Evolutionary conservation across 2,888 invertebrate genomes (phyloP), one percentile per base, ranked within the genome.

Genomic region (Himalopsyche kuldschensis): DNA sequence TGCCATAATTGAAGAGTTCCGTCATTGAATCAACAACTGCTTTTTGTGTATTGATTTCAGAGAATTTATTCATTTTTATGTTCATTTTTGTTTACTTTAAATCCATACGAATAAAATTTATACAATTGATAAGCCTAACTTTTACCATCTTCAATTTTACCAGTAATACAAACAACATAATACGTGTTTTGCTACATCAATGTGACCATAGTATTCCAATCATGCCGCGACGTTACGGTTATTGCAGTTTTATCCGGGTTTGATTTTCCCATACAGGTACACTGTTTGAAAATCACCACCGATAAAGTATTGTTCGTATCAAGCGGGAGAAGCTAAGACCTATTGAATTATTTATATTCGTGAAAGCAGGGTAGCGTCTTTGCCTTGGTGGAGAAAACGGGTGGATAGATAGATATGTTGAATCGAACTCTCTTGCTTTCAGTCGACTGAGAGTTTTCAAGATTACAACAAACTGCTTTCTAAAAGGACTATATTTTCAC

Each of bases 331-430:
- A 81, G 75, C 55, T 81, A 82, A 82, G 81, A 81, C 81, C 30
- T 55, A 55, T 69, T 85, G 85, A 85, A 85, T 85, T 83, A 85
- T 85, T 85, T 83, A 85, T 85, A 76, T 75, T 31, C 79, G 55
- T 83, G 77, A 83, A 85, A 85, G 85, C 85, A 63, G 48, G 83
- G 77, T 63, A 77, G 77, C 79, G 83, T 79, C 83, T 82, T 82
- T 15, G 41, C 11, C 41, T 24, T 5, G 20, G 55, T 4, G 55
- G 41, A 41, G 41, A 41, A 41, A 15, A 15, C 41, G 41, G 41
- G 10, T 55, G 55, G 55, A 55, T 20, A 24, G 55, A 55, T 55
- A 55, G 55, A 55, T 55, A 55, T 55, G 55, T 55, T 55, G 55
- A 55, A 24, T 55, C 55, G 24, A 55, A 55, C 55, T 55, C 55